Base-by-base conservation (phyloP, 2,797 vertebrate genomes). In the Thaleichthys pacificus region DNA sequence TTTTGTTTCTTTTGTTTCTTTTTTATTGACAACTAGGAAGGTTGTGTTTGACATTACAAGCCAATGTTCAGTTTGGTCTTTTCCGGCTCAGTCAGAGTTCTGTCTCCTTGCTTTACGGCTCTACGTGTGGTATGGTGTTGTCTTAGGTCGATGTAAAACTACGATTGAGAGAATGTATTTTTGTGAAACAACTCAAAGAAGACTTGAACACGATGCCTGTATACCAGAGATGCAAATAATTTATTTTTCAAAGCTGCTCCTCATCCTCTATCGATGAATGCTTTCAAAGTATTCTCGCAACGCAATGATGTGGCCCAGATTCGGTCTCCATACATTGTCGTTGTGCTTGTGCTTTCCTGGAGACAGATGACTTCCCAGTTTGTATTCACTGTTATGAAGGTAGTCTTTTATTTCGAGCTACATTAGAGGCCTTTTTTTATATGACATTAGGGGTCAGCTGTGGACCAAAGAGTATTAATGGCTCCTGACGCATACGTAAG, bases 111-210 rank as follows among this genome's bases (percentile, higher is more conserved):
- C 28, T 30, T 30, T 21, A 19, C 17, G 9, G 49, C 28, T 32
- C 30, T 60, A 17, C 11, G 5, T 19, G 28, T 19, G 63, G 51
- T 81, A 72, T 72, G 75, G 67, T 77, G 73, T 83, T 80, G 68
- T 83, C 68, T 69, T 85, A 73, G 58, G 77, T 89, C 79, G 72
- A 69, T 77, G 79, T 80, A 79, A 88, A 86, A 86, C 84, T 87
- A 84, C 81, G 86, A 82, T 86, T 81, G 84, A 90, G 82, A 87
- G 91, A 94, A 93, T 92, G 92, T 93, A 93, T 90, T 93, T 47
- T 91, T 91, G 86, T 92, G 85, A 93, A 91, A 89, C 86, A 85
- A 85, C 89, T 22, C 84, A 84, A 83, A 90, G 89, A 47, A 47
- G 85, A 94, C 93, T 93, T 94, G 90, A 93, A 92, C 85, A 72